Base-by-base conservation (phyloP, 2,888 invertebrate genomes). In the Stenchaetothrips biformis region DNA sequence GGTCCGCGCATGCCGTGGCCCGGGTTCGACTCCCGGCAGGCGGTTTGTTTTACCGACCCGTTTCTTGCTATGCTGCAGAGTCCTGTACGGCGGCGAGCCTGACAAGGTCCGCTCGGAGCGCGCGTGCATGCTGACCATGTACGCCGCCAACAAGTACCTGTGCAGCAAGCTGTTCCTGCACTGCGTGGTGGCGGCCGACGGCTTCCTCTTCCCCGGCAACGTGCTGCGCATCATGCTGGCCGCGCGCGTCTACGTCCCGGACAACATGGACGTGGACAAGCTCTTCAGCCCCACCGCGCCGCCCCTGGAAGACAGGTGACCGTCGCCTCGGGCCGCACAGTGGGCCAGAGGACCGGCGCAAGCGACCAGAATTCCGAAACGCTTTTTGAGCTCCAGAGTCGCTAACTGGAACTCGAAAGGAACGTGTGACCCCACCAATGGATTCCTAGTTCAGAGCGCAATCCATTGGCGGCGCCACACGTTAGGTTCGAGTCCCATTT, bases 91-190 rank as follows among this genome's bases (percentile, higher is more conserved):
- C 79, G 90, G 92, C 82, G 89, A 90, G 4, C 89, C 91, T 16
- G 87, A 89, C 37, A 37, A 37, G 79, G 88, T 93, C 78, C 90
- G 90, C 83, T 90, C 91, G 0, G 90, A 92, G 13, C 88, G 88
- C 18, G 92, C 92, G 0, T 93, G 93, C 8, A 88, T 94, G 47
- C 89, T 90, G 67, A 90, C 94, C 0, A 89, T 95, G 48, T 91
- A 92, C 82, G 92, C 92, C 1, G 93, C 94, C 37, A 92, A 93
- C 85, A 92, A 92, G 84, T 92, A 94, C 85, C 88, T 93, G 78
- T 92, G 94, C 83, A 89, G 91, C 8, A 91, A 90, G 27, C 88
- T 95, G 79, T 92, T 92, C 2, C 90, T 90, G 82, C 89, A 91
- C 81, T 94, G 94, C 84, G 90, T 92, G 47, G 88, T 89, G 49